Percentiles rank a stretch among this genome's conserved stretches.
phyloP scores from a whole-genome alignment of 2,888 invertebrate genomes.

The Plebejus argus region DNA sequence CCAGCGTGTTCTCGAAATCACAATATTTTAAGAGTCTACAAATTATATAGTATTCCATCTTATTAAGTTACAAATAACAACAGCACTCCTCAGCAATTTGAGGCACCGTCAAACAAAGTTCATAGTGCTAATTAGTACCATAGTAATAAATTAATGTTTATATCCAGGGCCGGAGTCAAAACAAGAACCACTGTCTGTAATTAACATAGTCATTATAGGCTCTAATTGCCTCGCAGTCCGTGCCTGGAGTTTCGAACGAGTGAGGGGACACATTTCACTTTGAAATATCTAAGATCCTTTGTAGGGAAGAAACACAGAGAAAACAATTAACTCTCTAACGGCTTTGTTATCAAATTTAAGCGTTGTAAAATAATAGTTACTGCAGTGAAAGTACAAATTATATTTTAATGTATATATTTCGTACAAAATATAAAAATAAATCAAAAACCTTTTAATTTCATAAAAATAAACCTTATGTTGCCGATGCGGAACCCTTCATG shows the following conservation, averaged over 20 bases:
- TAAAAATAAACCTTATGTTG: too few species aligned
- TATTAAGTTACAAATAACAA: background rate
- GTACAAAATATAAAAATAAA: too few species aligned
- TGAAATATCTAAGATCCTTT: constrained; percentile 20
- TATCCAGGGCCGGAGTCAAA: constrained; percentile 68
- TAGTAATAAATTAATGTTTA: constrained; percentile 65
- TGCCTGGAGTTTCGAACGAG: constrained; percentile 72
- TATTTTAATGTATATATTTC: background rate
- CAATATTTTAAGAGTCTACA: too few species aligned
- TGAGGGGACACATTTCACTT: constrained; percentile 46
- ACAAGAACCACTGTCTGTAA: constrained; percentile 72
- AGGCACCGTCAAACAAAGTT: constrained; percentile 2
- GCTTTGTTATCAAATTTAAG: background rate
- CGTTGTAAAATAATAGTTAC: background rate
- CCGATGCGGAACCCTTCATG: too few species aligned
- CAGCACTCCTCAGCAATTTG: background rate
- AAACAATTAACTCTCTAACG: background rate
- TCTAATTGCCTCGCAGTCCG: constrained; percentile 75
- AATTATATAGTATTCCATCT: too few species aligned
- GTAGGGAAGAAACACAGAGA: background rate
- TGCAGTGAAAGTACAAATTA: background rate
- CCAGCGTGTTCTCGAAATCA: too few species aligned
- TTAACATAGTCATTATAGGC: constrained; percentile 79
- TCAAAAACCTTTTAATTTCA: too few species aligned
- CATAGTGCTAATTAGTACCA: constrained; percentile 57